These are phyloP conservation scores for Troglohyphantes excavatus DNA, from an alignment of 2,888 invertebrate species.

Conservation along the genomic window DNA sequence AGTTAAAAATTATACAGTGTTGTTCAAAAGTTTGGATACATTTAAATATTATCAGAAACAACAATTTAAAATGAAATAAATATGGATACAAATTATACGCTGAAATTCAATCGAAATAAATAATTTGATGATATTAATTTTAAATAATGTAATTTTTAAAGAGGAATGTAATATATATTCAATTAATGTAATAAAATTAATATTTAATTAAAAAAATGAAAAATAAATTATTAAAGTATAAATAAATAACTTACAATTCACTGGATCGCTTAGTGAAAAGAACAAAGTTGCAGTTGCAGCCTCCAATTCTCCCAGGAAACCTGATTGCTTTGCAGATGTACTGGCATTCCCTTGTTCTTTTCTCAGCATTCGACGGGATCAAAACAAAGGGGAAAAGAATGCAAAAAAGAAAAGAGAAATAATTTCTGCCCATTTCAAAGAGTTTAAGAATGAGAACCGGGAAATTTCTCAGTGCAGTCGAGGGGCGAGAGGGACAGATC, in stretches of 20 bases:
- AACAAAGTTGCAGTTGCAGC: constrained; percentile 59
- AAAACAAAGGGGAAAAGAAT: constrained; percentile 27
- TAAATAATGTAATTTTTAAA: background rate
- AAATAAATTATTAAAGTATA: constrained; percentile 6
- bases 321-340: constrained; percentile 54
- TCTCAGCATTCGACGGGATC: constrained; percentile 40
- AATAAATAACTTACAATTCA: constrained; percentile 53
- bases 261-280: constrained; percentile 67
- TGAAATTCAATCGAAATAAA: too few relatives aligned
- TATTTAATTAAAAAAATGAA: too few relatives aligned
- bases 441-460: background rate
- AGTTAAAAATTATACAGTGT: too few relatives aligned
- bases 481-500: background rate
- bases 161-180: background rate
- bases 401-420: constrained; percentile 46
- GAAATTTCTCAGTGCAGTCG: background rate
- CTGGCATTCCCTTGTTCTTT: constrained; percentile 48
- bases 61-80: too few relatives aligned
- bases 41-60: too few relatives aligned
- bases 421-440: constrained; percentile 39
- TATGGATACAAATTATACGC: too few relatives aligned
- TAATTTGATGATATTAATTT: too few relatives aligned
- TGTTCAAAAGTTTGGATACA: too few relatives aligned
- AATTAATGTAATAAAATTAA: too few relatives aligned
- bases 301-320: constrained; percentile 63